A percentile compares a stretch with the other conserved stretches of the same genome.
Evolutionary conservation across 2,797 vertebrate genomes (phyloP).

Genomic region (Poliocrania exsul): DNA sequence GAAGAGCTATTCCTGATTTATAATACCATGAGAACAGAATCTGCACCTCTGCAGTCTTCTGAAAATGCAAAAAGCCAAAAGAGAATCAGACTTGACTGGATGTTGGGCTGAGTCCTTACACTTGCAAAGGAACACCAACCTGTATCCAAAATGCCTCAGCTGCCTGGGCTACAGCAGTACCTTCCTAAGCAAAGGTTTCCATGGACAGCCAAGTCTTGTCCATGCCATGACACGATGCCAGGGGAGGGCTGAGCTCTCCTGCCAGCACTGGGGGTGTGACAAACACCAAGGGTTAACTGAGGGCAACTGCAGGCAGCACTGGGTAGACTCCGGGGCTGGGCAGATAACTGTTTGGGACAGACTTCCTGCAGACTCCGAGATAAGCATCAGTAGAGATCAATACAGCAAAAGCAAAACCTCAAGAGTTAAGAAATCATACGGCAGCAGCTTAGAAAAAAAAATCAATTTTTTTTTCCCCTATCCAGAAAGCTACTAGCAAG

Average conservation of each 20-base stretch:
- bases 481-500: constrained; percentile 23
- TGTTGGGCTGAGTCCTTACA: not conserved
- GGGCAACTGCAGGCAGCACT: constrained; percentile 10
- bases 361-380: not conserved
- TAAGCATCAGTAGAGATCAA: constrained; percentile 56
- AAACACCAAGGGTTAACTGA: constrained; percentile 23
- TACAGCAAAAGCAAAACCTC: constrained; percentile 53
- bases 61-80: not conserved
- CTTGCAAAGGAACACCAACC: not conserved
- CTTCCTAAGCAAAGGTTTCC: not conserved
- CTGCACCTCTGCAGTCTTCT: not conserved
- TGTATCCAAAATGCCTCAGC: not conserved
- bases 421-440: constrained; percentile 54
- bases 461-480: not conserved
- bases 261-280: not conserved
- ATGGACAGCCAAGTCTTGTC: not conserved
- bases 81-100: not conserved
- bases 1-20: not conserved
- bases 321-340: not conserved
- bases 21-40: not conserved
- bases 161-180: not conserved
- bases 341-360: constrained; percentile 28
- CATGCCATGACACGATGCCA: not conserved
- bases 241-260: not conserved
- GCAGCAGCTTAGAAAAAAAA: constrained; percentile 19